These are phyloP conservation scores for Trachelus tabidus DNA, from an alignment of 2,888 invertebrate species.

Conservation along the genomic window DNA sequence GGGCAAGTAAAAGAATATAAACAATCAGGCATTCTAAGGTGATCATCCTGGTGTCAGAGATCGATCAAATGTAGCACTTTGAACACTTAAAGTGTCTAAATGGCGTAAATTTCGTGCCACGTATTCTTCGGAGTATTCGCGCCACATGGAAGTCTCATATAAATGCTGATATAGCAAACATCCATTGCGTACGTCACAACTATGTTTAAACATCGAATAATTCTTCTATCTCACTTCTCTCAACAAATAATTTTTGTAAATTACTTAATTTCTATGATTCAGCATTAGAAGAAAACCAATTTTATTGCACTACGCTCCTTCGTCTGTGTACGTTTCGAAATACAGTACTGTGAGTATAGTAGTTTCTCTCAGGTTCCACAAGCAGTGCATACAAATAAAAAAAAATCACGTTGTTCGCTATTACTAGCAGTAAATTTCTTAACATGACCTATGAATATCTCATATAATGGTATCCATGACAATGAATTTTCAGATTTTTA, in stretches of 20 bases:
- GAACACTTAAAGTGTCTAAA: slow-evolving; percentile 12
- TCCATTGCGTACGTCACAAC: not conserved
- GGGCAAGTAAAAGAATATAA: slow-evolving; percentile 18
- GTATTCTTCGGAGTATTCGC: slow-evolving; percentile 15
- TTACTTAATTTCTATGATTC: not conserved
- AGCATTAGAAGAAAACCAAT: no score
- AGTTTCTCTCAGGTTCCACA: no score
- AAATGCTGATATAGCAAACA: not conserved
- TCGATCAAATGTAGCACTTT: not conserved
- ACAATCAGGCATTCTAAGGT: slow-evolving; percentile 22
- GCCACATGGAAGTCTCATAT: not conserved
- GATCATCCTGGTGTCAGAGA: slow-evolving; percentile 27
- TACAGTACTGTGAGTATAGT: no score
- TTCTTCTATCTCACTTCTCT: not conserved
- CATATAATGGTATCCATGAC: not conserved
- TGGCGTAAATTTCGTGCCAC: slow-evolving; percentile 31
- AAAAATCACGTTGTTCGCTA: not conserved
- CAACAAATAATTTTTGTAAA: not conserved
- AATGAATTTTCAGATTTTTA: not conserved
- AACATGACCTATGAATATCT: not conserved
- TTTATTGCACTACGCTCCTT: no score
- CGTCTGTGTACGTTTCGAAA: no score
- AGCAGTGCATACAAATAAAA: not conserved
- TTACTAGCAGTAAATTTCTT: not conserved
- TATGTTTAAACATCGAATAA: not conserved